Base-by-base conservation (phyloP, 2,113 vertebrate species). In the Grantiella picta region DNA sequence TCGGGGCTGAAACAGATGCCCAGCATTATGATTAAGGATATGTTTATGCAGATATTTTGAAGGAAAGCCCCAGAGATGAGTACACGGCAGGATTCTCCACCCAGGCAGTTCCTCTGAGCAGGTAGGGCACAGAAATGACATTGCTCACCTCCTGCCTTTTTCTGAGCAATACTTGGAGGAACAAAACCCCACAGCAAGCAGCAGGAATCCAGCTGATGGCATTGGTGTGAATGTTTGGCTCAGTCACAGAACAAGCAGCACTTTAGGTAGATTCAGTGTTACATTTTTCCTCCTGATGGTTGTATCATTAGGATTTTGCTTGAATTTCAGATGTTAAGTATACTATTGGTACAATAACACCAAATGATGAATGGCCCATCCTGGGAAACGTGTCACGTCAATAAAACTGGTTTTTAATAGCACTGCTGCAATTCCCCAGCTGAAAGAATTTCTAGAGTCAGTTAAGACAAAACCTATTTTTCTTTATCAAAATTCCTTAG, bases 381-480 rank as follows among this genome's bases (percentile, higher is more conserved):
- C 72, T 24, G 56, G 44, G 47, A 36, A 94, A 89, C 11, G 31
- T 94, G 88, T 92, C 85, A 57, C 2, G 44, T 84, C 95, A 86
- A 86, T 96, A 94, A 80, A 96, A 94, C 72, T 57, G 21, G 1
- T 38, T 78, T 90, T 94, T 90, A 86, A 90, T 75, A 92, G 72
- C 60, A n/a, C 71, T 45, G 60, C 11, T 94, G 61, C 69, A 71
- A 66, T 90, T 96, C 82, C 69, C 75, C 61, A 70, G 52, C 11
- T 93, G 94, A 90, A 93, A 68, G 85, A 78, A 80, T 92, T 94
- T 93, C 79, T 40, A 40, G 54, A 82, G 47, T 81, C 68, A 33
- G 76, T 83, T 95, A 83, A 94, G 92, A 86, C 76, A 92, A 94
- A 95, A 73, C 60, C 60, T 80, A 50, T 94, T 95, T 95, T 91